Conservation (phyloP, 2,888 invertebrate genomes). For the Tetramorium bicarinatum region DNA sequence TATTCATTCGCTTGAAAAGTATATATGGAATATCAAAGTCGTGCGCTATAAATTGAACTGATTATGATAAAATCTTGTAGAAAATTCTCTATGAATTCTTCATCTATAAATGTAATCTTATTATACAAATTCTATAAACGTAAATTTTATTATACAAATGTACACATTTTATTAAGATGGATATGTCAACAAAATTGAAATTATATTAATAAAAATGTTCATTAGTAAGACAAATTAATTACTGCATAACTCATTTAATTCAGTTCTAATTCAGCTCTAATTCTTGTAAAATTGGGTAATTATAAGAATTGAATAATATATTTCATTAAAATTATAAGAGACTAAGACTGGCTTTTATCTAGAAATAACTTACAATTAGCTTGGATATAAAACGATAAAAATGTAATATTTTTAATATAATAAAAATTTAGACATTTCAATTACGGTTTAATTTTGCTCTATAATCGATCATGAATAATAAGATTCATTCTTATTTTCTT, state of each 20-base stretch:
- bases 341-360: neutral
- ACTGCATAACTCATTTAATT: neutral
- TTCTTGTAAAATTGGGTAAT: neutral
- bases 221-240: neutral
- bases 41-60: neutral
- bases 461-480: neutral
- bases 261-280: neutral
- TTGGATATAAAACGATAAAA: neutral
- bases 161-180: constrained; percentile 9
- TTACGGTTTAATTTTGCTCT: neutral
- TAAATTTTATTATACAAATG: too few relatives aligned
- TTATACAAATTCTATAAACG: neutral
- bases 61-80: neutral
- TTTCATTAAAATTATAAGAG: neutral
- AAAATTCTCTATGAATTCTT: neutral
- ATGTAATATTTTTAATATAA: neutral
- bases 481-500: neutral
- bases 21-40: neutral
- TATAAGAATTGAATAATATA: neutral
- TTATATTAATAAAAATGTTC: neutral
- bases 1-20: neutral
- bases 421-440: neutral
- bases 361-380: neutral
- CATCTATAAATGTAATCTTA: neutral
- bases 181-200: neutral